Conservation (phyloP, 2,888 invertebrate species). For the Netelia melanura region DNA sequence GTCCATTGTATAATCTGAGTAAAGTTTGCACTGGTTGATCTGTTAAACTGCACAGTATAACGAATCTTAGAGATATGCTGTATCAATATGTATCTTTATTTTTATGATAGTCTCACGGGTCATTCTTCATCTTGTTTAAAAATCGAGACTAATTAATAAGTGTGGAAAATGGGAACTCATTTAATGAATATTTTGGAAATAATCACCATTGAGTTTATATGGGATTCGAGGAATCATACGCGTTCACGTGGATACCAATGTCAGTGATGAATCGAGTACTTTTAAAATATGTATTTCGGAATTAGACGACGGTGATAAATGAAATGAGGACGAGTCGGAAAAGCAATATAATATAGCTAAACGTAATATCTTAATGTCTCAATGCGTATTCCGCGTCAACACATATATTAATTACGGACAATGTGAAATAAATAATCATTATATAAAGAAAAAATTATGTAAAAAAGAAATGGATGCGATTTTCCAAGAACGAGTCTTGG, state of each 20-base stretch:
- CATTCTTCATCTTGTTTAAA: too few species aligned
- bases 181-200: neutral
- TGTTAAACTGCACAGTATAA: too few species aligned
- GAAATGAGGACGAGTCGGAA: constrained; percentile 67
- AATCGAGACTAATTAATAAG: too few species aligned
- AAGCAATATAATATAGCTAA: constrained; percentile 49
- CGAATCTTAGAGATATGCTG: too few species aligned
- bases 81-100: too few species aligned
- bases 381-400: constrained; percentile 64
- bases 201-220: neutral
- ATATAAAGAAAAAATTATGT: constrained; percentile 60
- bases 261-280: constrained; percentile 44
- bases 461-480: constrained; percentile 38
- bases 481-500: constrained; percentile 3
- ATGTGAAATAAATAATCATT: constrained; percentile 73
- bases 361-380: constrained; percentile 48
- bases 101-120: too few species aligned
- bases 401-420: constrained; percentile 63
- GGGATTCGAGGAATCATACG: neutral
- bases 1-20: too few species aligned
- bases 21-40: too few species aligned
- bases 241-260: neutral
- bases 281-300: constrained; percentile 83
- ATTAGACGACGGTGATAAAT: constrained; percentile 77
- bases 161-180: neutral